Evolutionary conservation across 2,888 invertebrate genomes (phyloP).

Genomic region (Suillia variegata): DNA sequence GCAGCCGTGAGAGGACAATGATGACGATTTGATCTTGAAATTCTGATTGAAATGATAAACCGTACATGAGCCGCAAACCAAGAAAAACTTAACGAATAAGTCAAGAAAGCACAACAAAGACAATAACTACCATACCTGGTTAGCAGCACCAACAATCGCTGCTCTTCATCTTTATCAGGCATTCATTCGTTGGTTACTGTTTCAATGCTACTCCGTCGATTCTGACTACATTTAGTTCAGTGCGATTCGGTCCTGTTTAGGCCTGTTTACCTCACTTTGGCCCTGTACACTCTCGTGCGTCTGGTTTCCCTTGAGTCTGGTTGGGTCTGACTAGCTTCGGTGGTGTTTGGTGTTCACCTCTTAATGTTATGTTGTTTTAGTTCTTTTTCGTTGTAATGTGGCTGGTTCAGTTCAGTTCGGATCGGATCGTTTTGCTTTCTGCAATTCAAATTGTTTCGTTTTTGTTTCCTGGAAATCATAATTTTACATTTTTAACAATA

Average conservation of each 20-base stretch:
- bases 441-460: constrained; percentile 6
- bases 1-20: background rate
- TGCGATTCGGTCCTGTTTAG: background rate
- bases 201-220: background rate
- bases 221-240: background rate
- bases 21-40: constrained; percentile 3
- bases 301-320: background rate
- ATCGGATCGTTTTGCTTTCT: background rate
- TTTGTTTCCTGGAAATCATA: constrained; percentile 5
- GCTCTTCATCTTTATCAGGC: background rate
- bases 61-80: background rate
- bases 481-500: constrained; percentile 6
- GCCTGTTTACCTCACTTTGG: background rate
- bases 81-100: background rate
- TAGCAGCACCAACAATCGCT: background rate
- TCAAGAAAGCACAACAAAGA: background rate
- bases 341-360: background rate
- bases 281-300: background rate
- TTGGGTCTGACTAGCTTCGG: background rate
- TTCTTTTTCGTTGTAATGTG: background rate
- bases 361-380: background rate
- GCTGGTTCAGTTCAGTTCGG: too few relatives aligned
- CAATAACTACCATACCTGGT: background rate
- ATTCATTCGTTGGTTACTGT: background rate
- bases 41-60: constrained; percentile 4